Evolutionary conservation across 2,888 invertebrate genomes (phyloP), one percentile per base, ranked within the genome.

Genomic region (Sinohyriopsis cumingii): DNA sequence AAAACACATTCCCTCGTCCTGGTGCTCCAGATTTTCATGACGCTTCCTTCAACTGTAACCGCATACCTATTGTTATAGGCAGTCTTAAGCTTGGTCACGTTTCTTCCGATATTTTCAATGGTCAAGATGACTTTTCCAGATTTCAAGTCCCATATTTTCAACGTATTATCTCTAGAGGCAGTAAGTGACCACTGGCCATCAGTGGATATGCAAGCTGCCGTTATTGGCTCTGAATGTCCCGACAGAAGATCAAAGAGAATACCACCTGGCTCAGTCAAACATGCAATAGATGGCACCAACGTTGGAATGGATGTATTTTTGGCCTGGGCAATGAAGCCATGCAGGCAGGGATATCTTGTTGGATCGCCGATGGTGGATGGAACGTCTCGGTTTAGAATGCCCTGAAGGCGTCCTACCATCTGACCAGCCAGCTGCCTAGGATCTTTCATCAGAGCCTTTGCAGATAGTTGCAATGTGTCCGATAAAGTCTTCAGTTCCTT

Each of bases 381-480:
- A 5, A 84, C 68, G 64, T 87, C 88, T 60, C 81, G 75, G 53
- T 84, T 80, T 63, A 90, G 84, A 63, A 90, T 84, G 25, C 85
- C 82, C 53, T 88, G 84, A 22, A 91, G 82, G 59, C 91, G 86
- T 9, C 90, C 90, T 61, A 90, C 92, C 75, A 94, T 90, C 76
- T 95, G 93, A 5, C 95, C 93, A 83, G 94, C 95, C 84, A 96
- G 93, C 89, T 96, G 96, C 84, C 94, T 92, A 55, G 95, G 95
- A 88, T 96, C 96, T 82, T 95, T 94, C 84, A 93, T 94, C 67
- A 96, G 90, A 22, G 95, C 94, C 83, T 93, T 93, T 7, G 94
- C 93, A 82, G 94, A 93, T 0, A 92, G 92, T 89, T 94, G 94
- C 72, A 96, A 92, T 73, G 95, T 93, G 77, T 94, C 93, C 83